Conservation (phyloP, 2,888 invertebrate genomes). For the Drosophila paracracens region DNA sequence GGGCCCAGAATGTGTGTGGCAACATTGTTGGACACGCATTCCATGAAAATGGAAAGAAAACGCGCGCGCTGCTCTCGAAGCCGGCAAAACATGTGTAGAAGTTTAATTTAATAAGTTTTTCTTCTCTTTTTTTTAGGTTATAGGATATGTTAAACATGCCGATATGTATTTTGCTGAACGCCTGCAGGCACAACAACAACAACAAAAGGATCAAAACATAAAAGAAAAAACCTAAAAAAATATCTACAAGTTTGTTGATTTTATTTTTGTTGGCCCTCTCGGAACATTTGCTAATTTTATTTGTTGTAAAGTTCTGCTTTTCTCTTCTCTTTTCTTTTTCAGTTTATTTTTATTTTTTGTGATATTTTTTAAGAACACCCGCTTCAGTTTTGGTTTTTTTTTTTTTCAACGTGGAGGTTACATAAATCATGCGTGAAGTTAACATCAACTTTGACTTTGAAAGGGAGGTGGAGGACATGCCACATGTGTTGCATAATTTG, state of each 20-base stretch:
- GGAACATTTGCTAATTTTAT: slow-evolving; percentile 74
- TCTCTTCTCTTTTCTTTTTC: background rate
- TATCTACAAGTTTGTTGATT: slow-evolving; percentile 50
- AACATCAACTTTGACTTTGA: slow-evolving; percentile 66
- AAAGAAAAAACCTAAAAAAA: slow-evolving; percentile 24
- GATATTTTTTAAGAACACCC: slow-evolving; percentile 24
- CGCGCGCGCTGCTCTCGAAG: slow-evolving; percentile 5
- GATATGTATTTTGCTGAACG: slow-evolving; percentile 54
- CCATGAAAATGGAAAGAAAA: slow-evolving; percentile 37
- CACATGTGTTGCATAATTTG: slow-evolving; percentile 68
- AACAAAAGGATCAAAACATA: slow-evolving; percentile 47
- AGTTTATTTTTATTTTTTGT: slow-evolving; percentile 8
- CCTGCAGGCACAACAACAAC: slow-evolving; percentile 27
- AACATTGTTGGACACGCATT: slow-evolving; percentile 38
- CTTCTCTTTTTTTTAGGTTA: slow-evolving; percentile 57
- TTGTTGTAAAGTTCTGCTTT: slow-evolving; percentile 64
- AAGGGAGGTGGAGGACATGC: background rate
- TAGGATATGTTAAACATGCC: slow-evolving; percentile 75
- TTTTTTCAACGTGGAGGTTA: slow-evolving; percentile 31
- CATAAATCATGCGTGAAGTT: slow-evolving; percentile 77
- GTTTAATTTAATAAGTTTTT: slow-evolving; percentile 81
- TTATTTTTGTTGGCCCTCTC: slow-evolving; percentile 32
- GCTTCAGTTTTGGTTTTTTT: slow-evolving; percentile 5
- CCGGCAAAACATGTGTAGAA: slow-evolving; percentile 74
- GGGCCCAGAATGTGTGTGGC: slow-evolving; percentile 10